Evolutionary conservation across 2,797 vertebrate genomes (phyloP).

Genomic region (Micropoecilia bifurca): DNA sequence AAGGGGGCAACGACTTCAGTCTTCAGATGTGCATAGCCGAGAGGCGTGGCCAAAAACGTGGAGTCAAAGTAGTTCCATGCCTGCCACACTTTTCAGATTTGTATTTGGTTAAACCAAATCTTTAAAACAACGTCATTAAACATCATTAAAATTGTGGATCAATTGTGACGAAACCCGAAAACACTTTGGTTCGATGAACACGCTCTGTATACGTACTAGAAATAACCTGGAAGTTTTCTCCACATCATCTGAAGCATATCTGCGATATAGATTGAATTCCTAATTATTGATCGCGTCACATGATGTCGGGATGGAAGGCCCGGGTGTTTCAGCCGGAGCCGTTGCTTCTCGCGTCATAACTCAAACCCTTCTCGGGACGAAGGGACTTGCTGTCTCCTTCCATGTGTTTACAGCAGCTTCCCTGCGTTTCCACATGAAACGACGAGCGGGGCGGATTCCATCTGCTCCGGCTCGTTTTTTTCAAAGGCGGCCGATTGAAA

Average conservation of each 20-base stretch:
- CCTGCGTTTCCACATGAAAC: slow-evolving; percentile 36
- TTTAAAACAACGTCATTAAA: background rate
- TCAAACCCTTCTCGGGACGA: background rate
- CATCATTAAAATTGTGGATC: background rate
- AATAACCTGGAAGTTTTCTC: background rate
- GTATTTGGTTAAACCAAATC: background rate
- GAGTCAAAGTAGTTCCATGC: background rate
- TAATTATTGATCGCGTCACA: background rate
- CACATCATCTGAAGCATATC: background rate
- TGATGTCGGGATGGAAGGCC: background rate
- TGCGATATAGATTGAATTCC: background rate
- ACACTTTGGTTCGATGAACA: background rate
- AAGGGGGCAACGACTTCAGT: background rate
- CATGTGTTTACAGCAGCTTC: slow-evolving; percentile 32
- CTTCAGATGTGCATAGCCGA: background rate
- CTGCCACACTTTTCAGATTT: background rate
- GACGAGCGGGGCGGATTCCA: slow-evolving; percentile 39
- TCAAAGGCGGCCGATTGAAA: slow-evolving; percentile 43
- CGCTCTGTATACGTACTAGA: background rate
- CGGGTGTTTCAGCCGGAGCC: background rate
- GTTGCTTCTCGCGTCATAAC: background rate
- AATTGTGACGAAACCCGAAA: background rate
- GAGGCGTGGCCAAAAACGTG: background rate
- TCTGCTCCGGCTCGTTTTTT: slow-evolving; percentile 14
- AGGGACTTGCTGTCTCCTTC: background rate